Evolutionary conservation across 2,888 invertebrate species (phyloP), one percentile per base, ranked within the genome.

Genomic region (Molanna angustata): DNA sequence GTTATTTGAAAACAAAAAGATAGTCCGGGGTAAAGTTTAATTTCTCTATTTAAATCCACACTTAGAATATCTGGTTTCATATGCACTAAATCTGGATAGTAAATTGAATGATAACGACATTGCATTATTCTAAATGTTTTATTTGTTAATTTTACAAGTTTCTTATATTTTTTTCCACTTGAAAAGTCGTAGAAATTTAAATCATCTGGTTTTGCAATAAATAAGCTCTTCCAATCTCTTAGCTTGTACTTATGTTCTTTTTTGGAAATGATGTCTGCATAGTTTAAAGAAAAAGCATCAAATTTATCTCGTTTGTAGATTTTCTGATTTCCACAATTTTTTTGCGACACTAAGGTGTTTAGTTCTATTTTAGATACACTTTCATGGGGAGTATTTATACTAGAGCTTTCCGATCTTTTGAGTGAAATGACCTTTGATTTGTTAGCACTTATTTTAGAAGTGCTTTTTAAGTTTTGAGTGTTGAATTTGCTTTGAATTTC

Each of bases 131-230:
- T 51, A 6, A 14, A 11, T 18, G 33, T 37, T 17, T 39, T 51
- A 32, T 44, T 51, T 9, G 37, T 44, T 4, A 51, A 11, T 39
- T 37, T 51, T 14, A 51, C 16, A n/a, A 19, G n/a, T 39, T 37
- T 51, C 17, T 40, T 51, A 21, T 51, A 51, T 16, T 21, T 32
- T n/a, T 45, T 37, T 19, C 44, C 51, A 31, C 40, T 51, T n/a
- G 35, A 6, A 22, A 50, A 50, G 11, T 50, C 42, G 9, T 37
- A 32, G 13, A 50, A 33, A 11, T 32, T 43, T n/a, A 50, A 22
- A 22, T 37, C 43, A 21, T 44, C 43, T n/a, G 50, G 50, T 35
- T 50, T 42, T 17, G 42, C 20, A 37, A 33, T 16, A 18, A 50
- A 50, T 11, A 50, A 4, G n/a, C 43, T 37, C 27, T 18, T 3